Base-by-base conservation (phyloP, 2,113 vertebrate genomes). In the Zosterops pallidus region DNA sequence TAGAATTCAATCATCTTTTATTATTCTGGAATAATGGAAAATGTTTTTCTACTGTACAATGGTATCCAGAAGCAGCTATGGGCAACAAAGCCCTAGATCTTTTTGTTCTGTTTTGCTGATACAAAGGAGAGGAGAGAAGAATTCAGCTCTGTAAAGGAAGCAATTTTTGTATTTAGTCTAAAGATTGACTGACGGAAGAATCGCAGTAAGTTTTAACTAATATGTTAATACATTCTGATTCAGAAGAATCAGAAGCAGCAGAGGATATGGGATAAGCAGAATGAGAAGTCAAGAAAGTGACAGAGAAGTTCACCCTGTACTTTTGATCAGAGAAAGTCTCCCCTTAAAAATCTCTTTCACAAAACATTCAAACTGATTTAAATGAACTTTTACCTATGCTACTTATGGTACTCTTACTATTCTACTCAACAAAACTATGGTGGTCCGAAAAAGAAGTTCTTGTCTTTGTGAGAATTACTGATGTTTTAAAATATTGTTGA, bases 181-280 rank as follows among this genome's bases (percentile, higher is more conserved):
- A 75, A 31, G 50, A 49, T 33, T 71, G 19, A 60, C 9, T 41
- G 42, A 59, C 5, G n/a, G 35, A 76, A 72, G 46, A 89, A 69
- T 69, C 53, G 71, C 35, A 56, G 0, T 52, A 50, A 62, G 19
- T 85, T 77, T 60, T 59, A 37, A 84, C 47, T 86, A 28, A 35
- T 62, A 44, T 9, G 10, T 41, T 39, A 91, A 79, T 25, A 69
- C 31, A 20, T 13, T 55, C 55, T 83, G 60, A 74, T 95, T 93
- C 90, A 78, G 63, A 95, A 89, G 57, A 91, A 93, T 89, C 60
- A 94, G 93, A 94, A 78, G 24, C n/a, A 80, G 13, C 11, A 29
- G 23, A 69, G 11, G 50, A 59, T 29, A 68, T 10, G 4, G 49
- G 14, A 79, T 69, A 90, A 88, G 33, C 9, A 85, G 16, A 90